Base-by-base conservation (phyloP, 2,113 vertebrate species). In the Triplophysa siluroides region DNA sequence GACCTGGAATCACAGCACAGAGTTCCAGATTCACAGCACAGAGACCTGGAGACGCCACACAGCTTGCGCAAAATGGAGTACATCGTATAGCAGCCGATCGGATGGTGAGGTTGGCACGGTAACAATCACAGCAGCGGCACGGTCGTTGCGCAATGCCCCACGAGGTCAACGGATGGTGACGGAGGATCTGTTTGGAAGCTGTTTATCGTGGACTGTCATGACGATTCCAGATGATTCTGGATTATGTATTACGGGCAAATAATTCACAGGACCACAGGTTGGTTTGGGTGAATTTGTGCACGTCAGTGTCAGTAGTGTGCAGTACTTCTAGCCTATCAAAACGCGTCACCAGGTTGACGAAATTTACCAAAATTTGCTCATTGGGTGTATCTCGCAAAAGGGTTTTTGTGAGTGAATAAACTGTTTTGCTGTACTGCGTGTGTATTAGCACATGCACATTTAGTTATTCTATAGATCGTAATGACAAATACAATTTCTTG, bases 51-150 rank as follows among this genome's bases (percentile, higher is more conserved):
- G 9, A 23, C 72, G 9, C 38, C 26, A 85, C 95, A 95, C 85
- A 96, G 96, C 78, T 84, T 92, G 24, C 96, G 93, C 82, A 90
- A 95, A 58, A 92, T 92, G 93, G 95, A 97, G 81, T 95, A 93
- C 80, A 93, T 96, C 0, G 95, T 97, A 93, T 98, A 96, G 93
- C 94, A 89, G 89, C 78, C 13, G 1, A 88, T 2, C 24, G 84
- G 38, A 76, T 86, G 88, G 91, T 87, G 21, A 38, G 26, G 63
- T 81, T 50, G 43, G 43, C 8, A 45, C 43, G 43, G 52, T 50
- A 21, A 19, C 64, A 9, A 60, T 33, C 23, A 38, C 66, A 62
- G 75, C 54, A 52, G 26, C 47, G 54, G 21, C 50, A 47, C 45
- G 23, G 67, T 71, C 8, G 54, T 24, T 63, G 41, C 29, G 8